phyloP scores from a whole-genome alignment of 2,113 vertebrate genomes.

The Condylura cristata region DNA sequence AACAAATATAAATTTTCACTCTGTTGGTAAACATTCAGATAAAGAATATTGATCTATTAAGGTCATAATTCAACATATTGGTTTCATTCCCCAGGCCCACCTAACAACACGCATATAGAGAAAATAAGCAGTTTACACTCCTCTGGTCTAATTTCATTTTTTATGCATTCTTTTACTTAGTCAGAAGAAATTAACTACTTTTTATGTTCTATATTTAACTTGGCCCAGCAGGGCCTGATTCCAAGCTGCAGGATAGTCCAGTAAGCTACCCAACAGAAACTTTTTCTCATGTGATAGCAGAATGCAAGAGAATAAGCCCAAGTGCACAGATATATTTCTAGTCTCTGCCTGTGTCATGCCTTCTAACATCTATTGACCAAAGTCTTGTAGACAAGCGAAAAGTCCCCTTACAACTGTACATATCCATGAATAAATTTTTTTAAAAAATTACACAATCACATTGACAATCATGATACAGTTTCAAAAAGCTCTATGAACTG shows the following conservation, averaged over 20 bases:
- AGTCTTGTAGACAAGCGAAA: neutral
- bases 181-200: neutral
- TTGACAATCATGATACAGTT: neutral
- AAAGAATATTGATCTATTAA: neutral
- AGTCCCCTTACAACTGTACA: neutral
- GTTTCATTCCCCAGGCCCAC: neutral
- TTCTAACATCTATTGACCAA: neutral
- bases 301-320: neutral
- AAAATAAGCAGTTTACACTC: neutral
- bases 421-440: neutral
- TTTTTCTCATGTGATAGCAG: neutral
- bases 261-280: neutral
- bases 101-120: neutral
- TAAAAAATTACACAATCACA: neutral
- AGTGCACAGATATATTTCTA: neutral
- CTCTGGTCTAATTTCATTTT: slow-evolving; percentile 7
- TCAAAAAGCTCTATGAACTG: neutral
- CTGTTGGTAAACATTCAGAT: neutral
- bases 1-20: slow-evolving; percentile 23
- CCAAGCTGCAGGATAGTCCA: neutral
- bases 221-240: neutral
- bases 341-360: neutral
- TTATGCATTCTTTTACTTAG: neutral
- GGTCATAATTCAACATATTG: neutral
- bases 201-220: neutral